Conservation (phyloP, 1,140 invertebrate species). For the Chironomus tepperi region DNA sequence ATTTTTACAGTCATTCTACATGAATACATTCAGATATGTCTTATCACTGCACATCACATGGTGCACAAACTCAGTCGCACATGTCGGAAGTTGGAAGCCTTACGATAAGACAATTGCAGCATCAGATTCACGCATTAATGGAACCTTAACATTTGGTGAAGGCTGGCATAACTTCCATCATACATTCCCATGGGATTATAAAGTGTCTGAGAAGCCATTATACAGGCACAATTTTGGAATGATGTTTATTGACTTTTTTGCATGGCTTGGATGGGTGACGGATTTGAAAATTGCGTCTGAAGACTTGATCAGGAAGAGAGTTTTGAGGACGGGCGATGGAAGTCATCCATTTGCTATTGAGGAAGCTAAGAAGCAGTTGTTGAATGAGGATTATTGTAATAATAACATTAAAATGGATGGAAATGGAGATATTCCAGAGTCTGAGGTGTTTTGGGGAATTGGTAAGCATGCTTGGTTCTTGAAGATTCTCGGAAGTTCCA, state of each 20-base stretch:
- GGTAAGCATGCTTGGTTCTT: no score
- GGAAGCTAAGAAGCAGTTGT: neutral
- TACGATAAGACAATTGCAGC: constrained; percentile 58
- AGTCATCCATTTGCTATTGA: neutral
- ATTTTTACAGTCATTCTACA: neutral
- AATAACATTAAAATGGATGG: no score
- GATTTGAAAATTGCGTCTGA: constrained; percentile 42
- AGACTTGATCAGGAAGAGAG: constrained; percentile 31
- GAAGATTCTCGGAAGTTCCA: neutral
- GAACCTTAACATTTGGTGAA: constrained; percentile 40
- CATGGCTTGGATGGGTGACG: constrained; percentile 45
- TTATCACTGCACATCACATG: constrained; percentile 61
- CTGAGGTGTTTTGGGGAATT: neutral
- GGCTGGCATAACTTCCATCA: constrained; percentile 74
- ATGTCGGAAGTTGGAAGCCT: constrained; percentile 60
- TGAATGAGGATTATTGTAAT: neutral
- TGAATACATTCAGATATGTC: neutral
- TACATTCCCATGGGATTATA: constrained; percentile 67
- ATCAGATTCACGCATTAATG: constrained; percentile 25
- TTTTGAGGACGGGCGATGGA: constrained; percentile 30
- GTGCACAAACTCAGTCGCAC: constrained; percentile 68
- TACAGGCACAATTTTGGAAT: constrained; percentile 53
- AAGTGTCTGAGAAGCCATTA: constrained; percentile 52
- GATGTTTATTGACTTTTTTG: constrained; percentile 56
- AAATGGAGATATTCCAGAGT: neutral